Base-by-base conservation (phyloP, 2,888 invertebrate genomes). In the Apodemia mormo region DNA sequence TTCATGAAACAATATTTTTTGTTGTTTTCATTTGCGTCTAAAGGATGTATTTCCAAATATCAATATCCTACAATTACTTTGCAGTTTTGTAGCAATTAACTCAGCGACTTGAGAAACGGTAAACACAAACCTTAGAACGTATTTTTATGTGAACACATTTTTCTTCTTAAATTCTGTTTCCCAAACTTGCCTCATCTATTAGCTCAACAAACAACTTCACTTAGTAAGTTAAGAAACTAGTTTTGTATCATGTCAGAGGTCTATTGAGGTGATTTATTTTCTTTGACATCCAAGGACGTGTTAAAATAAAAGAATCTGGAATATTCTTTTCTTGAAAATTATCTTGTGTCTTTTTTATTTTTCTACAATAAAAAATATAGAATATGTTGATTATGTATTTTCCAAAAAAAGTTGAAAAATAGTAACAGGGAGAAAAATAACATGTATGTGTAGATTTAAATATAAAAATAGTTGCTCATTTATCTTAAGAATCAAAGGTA, bases 61-160 rank as follows among this genome's bases (percentile, higher is more conserved):
- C 61, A 61, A 61, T 61, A 33, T 14, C 29, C 33, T 14, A 61
- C 33, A 61, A 14, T 61, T 61, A 33, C 61, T 61, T 30, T 33
- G 61, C 61, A 61, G 61, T 61, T 61, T 61, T 61, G 33, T 61
- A 33, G 61, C 33, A 61, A 61, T 61, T 61, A 61, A 61, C 61
- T 14, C 14, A 33, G 61, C 33, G 49, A 33, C 61, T 61, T 33
- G 61, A 61, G 61, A 30, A 61, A 61, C 33, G 33, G 33, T 14
- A 61, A 61, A 29, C 58, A 58, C 12, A 12, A 30, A 61, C 33
- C 14, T 10, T 33, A 33, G 61, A 5, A 30, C 49, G 49, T 61
- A 61, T 49, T 61, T 61, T 61, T 61, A 61, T 61, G 61, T 12
- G 61, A 30, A 61, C 14, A 30, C 61, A 61, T 61, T 61, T 61